These are phyloP conservation scores for Scolanthus callimorphus DNA, from an alignment of 92 coral and sea anemone species.

Conservation along the genomic window DNA sequence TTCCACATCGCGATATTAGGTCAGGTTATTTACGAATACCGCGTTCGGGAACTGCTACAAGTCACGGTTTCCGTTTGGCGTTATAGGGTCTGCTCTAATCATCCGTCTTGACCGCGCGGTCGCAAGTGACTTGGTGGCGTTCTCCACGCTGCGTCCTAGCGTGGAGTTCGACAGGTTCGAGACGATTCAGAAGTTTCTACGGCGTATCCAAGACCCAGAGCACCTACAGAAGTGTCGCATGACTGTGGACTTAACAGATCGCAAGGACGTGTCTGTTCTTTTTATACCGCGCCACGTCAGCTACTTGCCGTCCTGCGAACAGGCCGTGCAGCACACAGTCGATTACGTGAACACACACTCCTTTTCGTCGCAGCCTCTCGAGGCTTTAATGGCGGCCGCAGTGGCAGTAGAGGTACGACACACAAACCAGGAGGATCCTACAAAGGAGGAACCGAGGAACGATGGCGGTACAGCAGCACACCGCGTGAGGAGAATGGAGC, in stretches of 20 bases:
- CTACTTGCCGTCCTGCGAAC: constrained; percentile 36
- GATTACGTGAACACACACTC: constrained; percentile 48
- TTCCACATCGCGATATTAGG: too few relatives aligned
- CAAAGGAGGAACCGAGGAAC: neutral
- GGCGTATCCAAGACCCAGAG: constrained; percentile 32
- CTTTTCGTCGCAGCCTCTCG: constrained; percentile 37
- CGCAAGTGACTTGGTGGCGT: constrained; percentile 48
- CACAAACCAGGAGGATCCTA: neutral
- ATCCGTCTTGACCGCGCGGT: constrained; percentile 64
- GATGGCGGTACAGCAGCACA: too few relatives aligned
- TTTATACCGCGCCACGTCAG: constrained; percentile 41
- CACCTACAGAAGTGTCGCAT: constrained; percentile 43
- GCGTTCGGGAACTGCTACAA: too few relatives aligned
- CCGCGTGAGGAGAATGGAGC: neutral
- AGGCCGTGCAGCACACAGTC: constrained; percentile 51
- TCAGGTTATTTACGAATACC: too few relatives aligned
- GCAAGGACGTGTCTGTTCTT: constrained; percentile 66
- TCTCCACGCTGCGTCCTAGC: constrained; percentile 26
- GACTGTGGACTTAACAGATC: constrained; percentile 69
- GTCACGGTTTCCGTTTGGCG: too few relatives aligned
- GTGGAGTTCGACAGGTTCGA: constrained; percentile 44
- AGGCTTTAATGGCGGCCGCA: constrained; percentile 65
- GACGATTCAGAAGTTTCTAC: constrained; percentile 33
- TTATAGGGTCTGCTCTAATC: constrained; percentile 61
- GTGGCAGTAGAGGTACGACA: constrained; percentile 25